A percentile compares a stretch with the other conserved stretches of the same genome.
Evolutionary conservation across 2,888 invertebrate genomes (phyloP).

Genomic region (Eudemis profundana): DNA sequence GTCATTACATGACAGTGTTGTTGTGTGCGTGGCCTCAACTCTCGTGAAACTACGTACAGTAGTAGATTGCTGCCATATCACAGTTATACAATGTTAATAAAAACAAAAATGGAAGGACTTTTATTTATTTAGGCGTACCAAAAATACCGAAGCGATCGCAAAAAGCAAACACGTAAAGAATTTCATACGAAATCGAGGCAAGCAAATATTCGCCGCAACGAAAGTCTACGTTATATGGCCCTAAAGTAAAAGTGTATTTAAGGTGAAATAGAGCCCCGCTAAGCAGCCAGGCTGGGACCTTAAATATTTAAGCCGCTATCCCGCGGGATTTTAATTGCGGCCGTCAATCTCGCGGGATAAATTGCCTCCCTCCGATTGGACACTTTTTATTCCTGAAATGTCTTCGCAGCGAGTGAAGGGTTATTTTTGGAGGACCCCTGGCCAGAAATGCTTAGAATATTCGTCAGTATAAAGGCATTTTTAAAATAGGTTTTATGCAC

Average conservation of each 20-base stretch:
- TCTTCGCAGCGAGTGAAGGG: conserved; percentile 18
- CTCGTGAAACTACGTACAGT: no score
- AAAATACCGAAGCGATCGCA: no score
- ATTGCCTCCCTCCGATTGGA: conserved; percentile 39
- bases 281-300: conserved; percentile 34
- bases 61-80: no score
- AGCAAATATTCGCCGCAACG: conserved; percentile 6
- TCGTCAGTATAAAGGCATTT: background rate
- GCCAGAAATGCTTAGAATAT: background rate
- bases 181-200: background rate
- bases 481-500: no score
- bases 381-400: conserved; percentile 34
- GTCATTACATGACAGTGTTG: no score
- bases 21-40: no score
- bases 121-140: no score
- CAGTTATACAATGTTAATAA: no score
- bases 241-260: conserved; percentile 32
- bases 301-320: conserved; percentile 40
- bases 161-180: no score
- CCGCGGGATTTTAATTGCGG: conserved; percentile 40
- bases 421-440: background rate
- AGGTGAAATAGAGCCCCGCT: conserved; percentile 35
- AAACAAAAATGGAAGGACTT: no score
- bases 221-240: background rate
- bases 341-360: conserved; percentile 41